Conservation (phyloP, 2,113 vertebrate genomes). For the Rhizomys pruinosus region DNA sequence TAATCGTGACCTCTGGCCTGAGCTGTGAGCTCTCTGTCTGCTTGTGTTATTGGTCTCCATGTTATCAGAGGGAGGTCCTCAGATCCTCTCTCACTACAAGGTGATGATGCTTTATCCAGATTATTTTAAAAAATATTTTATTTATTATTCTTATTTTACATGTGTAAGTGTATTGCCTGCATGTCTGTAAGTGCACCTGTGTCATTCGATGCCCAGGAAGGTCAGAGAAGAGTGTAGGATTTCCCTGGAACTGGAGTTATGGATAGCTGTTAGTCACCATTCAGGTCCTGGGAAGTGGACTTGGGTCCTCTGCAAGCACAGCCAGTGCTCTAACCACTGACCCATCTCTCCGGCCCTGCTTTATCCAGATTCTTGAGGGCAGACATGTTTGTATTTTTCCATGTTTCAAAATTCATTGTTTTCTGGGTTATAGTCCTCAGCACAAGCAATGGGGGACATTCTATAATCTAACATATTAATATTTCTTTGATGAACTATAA, state of each 20-base stretch:
- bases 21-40: conserved; percentile 23
- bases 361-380: conserved; percentile 26
- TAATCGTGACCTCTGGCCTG: neutral
- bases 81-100: neutral
- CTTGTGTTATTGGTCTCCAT: conserved; percentile 3
- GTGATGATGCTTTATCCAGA: conserved; percentile 2
- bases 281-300: too few relatives aligned
- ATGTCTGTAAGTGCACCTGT: too few relatives aligned
- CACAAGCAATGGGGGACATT: neutral
- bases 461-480: neutral
- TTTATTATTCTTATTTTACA: too few relatives aligned
- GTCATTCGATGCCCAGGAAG: too few relatives aligned
- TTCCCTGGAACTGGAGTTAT: too few relatives aligned
- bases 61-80: neutral
- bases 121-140: too few relatives aligned
- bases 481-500: neutral
- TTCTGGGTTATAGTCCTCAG: neutral
- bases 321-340: too few relatives aligned
- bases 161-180: too few relatives aligned
- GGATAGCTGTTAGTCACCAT: too few relatives aligned
- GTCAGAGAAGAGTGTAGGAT: too few relatives aligned
- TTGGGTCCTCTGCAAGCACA: too few relatives aligned
- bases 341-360: too few relatives aligned
- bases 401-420: conserved; percentile 4
- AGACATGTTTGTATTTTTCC: conserved; percentile 40